These are phyloP conservation scores for Drosophila teissieri DNA, from an alignment of 1,140 invertebrate species.

Conservation along the genomic window DNA sequence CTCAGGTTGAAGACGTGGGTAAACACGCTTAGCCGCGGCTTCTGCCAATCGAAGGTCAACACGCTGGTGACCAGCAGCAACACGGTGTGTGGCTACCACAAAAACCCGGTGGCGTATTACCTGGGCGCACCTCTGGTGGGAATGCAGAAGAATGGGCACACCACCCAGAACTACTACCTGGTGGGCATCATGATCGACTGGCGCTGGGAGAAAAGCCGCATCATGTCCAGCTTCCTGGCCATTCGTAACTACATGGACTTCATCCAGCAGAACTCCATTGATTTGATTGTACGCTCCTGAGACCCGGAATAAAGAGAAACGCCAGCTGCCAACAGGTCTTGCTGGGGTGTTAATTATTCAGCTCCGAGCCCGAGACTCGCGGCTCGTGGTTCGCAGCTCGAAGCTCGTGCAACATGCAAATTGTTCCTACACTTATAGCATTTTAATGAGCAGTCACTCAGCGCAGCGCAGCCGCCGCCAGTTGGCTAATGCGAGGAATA, in stretches of 20 bases:
- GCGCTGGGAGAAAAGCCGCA: not conserved
- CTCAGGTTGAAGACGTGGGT: slow-evolving; percentile 53
- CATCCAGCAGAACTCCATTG: slow-evolving; percentile 53
- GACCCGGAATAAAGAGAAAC: slow-evolving; percentile 14
- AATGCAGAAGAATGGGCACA: slow-evolving; percentile 46
- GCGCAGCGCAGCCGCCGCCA: slow-evolving; percentile 27
- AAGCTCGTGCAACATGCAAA: slow-evolving; percentile 71
- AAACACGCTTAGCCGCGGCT: slow-evolving; percentile 49
- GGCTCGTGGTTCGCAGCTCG: slow-evolving; percentile 22
- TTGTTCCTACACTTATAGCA: slow-evolving; percentile 73
- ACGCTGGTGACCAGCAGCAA: slow-evolving; percentile 44
- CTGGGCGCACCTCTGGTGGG: slow-evolving; percentile 59
- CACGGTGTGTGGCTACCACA: slow-evolving; percentile 55
- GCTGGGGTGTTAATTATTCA: slow-evolving; percentile 70
- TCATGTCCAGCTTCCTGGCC: slow-evolving; percentile 57
- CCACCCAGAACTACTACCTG: slow-evolving; percentile 54
- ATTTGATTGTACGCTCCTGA: slow-evolving; percentile 43
- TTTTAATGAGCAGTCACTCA: slow-evolving; percentile 63
- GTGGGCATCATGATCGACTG: slow-evolving; percentile 58
- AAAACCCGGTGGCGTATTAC: slow-evolving; percentile 18
- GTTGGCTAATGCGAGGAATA: slow-evolving; percentile 67
- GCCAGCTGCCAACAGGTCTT: slow-evolving; percentile 58
- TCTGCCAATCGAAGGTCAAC: slow-evolving; percentile 35
- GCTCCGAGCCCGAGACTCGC: slow-evolving; percentile 13
- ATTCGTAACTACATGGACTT: slow-evolving; percentile 54